Percentiles rank a stretch among this genome's conserved stretches.
Evolutionary conservation across 2,888 invertebrate genomes (phyloP).

Genomic region (Psococerastis gibbosa): DNA sequence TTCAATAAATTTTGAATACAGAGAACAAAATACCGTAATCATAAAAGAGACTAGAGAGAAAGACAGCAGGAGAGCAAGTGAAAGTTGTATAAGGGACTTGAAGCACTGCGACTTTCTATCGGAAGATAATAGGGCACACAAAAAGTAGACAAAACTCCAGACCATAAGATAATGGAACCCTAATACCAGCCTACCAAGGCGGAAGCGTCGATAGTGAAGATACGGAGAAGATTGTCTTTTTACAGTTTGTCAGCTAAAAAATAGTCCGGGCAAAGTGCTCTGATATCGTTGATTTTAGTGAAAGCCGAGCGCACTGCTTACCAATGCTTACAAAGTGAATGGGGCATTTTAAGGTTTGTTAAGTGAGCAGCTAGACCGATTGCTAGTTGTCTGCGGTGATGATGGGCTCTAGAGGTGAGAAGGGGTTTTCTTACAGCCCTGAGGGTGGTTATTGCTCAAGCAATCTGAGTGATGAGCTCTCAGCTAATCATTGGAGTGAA

Average conservation of each 20-base stretch:
- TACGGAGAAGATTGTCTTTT: conserved; percentile 2
- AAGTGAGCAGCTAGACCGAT: too few relatives aligned
- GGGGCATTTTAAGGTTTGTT: too few relatives aligned
- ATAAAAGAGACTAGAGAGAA: not conserved
- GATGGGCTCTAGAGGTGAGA: too few relatives aligned
- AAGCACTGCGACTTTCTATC: not conserved
- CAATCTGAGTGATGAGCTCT: conserved; percentile 11
- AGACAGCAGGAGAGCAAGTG: not conserved
- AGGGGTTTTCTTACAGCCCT: not conserved
- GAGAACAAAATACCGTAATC: not conserved
- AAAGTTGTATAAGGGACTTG: not conserved
- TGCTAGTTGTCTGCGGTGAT: too few relatives aligned
- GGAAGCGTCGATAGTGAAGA: too few relatives aligned
- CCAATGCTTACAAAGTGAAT: too few relatives aligned
- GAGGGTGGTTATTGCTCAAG: conserved; percentile 8
- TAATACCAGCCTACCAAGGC: too few relatives aligned
- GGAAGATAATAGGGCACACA: not conserved
- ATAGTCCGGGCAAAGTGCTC: conserved; percentile 10
- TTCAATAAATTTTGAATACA: conserved; percentile 9
- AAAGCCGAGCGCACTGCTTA: too few relatives aligned
- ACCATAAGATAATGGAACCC: not conserved
- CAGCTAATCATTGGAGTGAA: conserved; percentile 10
- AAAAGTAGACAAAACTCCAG: not conserved
- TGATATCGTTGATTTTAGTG: too few relatives aligned
- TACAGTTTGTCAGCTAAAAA: not conserved